phyloP scores from a whole-genome alignment of 2,797 vertebrate species.

The Tamandua tetradactyla region DNA sequence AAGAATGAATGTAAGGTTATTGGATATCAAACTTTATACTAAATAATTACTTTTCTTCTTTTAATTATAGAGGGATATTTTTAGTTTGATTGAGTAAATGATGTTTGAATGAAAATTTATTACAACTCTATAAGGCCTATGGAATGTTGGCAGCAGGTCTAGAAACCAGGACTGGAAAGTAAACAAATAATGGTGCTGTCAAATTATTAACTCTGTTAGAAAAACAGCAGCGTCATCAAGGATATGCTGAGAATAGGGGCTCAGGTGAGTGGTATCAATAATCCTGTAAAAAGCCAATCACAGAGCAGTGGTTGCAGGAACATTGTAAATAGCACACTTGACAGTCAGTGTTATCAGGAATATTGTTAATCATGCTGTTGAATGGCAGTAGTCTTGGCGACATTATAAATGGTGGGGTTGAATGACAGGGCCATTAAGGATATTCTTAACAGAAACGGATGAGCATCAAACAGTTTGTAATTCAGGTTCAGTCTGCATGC shows the following conservation, averaged over 20 bases:
- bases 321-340: conserved; percentile 40
- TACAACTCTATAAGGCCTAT: conserved; percentile 21
- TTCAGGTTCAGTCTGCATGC: conserved; percentile 23
- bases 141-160: neutral
- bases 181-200: conserved; percentile 48
- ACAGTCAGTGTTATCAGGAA: conserved; percentile 34
- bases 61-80: neutral
- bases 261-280: conserved; percentile 48
- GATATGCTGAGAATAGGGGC: neutral
- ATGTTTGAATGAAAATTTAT: conserved; percentile 45
- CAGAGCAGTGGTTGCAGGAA: conserved; percentile 3
- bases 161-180: conserved; percentile 12
- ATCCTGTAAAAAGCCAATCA: neutral
- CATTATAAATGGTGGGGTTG: conserved; percentile 18
- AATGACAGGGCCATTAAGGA: conserved; percentile 33
- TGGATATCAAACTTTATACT: conserved; percentile 30
- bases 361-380: conserved; percentile 40
- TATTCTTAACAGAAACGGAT: conserved; percentile 31
- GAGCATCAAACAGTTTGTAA: conserved; percentile 31
- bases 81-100: conserved; percentile 4
- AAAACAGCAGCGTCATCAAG: conserved; percentile 19
- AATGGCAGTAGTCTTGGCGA: conserved; percentile 22
- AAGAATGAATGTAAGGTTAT: neutral
- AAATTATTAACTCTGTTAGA: conserved; percentile 41
- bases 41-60: neutral